Evolutionary conservation across 1,140 invertebrate genomes (phyloP).

Genomic region (Sitobion miscanthi): DNA sequence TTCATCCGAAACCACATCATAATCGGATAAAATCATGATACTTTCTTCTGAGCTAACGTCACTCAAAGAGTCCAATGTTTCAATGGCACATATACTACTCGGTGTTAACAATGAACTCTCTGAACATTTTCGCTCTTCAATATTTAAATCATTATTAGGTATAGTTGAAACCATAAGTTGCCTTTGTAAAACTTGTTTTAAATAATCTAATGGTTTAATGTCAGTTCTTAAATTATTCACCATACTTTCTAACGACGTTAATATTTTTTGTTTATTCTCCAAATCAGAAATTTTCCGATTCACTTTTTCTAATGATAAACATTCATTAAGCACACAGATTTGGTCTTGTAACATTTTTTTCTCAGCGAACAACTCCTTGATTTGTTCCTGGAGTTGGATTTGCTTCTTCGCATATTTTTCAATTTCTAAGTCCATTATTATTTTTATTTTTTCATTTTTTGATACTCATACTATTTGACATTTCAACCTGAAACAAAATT

Average conservation of each 20-base stretch:
- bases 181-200: conserved; percentile 22
- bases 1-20: conserved; percentile 34
- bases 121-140: neutral
- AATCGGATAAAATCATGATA: conserved; percentile 37
- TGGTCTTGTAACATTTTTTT: conserved; percentile 35
- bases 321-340: conserved; percentile 23
- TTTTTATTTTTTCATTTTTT: neutral
- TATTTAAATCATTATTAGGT: neutral
- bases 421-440: conserved; percentile 9
- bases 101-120: neutral
- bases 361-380: conserved; percentile 8
- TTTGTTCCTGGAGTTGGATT: conserved; percentile 35
- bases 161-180: neutral
- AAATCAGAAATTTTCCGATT: conserved; percentile 46
- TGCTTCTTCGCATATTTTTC: conserved; percentile 11
- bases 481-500: neutral
- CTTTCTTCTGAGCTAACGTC: conserved; percentile 36
- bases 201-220: conserved; percentile 48
- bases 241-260: neutral
- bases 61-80: conserved; percentile 21
- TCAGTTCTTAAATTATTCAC: conserved; percentile 31
- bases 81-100: conserved; percentile 10
- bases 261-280: conserved; percentile 47
- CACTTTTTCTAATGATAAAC: conserved; percentile 44
- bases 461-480: neutral